Evolutionary conservation across 2,888 invertebrate genomes (phyloP).

Genomic region (Dilophus febrilis): DNA sequence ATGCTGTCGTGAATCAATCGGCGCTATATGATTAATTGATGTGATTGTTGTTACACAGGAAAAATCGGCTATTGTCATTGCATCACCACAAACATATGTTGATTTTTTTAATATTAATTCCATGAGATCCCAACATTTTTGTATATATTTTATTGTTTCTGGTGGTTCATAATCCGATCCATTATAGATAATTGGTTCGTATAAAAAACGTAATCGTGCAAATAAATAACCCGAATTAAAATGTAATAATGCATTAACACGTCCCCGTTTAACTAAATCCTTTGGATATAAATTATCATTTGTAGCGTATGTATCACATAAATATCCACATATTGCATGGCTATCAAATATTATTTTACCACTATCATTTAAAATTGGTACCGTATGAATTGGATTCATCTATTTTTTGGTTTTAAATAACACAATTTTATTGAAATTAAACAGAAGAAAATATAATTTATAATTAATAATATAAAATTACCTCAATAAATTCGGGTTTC

Average conservation of each 20-base stretch:
- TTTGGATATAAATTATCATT: conserved; percentile 33
- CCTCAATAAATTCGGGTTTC: conserved; percentile 27
- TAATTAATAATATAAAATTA: conserved; percentile 6
- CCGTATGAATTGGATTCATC: conserved; percentile 45
- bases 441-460: conserved; percentile 13
- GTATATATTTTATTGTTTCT: conserved; percentile 32
- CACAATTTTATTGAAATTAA: no score
- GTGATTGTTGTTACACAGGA: conserved; percentile 32
- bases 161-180: conserved; percentile 33
- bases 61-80: conserved; percentile 32
- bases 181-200: conserved; percentile 24
- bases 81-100: conserved; percentile 29
- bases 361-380: conserved; percentile 43
- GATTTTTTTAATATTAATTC: conserved; percentile 29
- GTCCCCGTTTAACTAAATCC: conserved; percentile 23
- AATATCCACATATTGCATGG: conserved; percentile 44
- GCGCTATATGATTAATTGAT: conserved; percentile 30
- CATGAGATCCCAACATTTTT: conserved; percentile 32
- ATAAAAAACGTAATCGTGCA: conserved; percentile 25
- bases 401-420: background rate
- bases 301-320: conserved; percentile 39
- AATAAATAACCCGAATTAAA: conserved; percentile 28
- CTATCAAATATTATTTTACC: conserved; percentile 42
- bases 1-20: conserved; percentile 31
- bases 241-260: conserved; percentile 25